These are phyloP conservation scores for Notoglanidium macrostoma DNA, from an alignment of 2,797 vertebrate species.

Conservation along the genomic window DNA sequence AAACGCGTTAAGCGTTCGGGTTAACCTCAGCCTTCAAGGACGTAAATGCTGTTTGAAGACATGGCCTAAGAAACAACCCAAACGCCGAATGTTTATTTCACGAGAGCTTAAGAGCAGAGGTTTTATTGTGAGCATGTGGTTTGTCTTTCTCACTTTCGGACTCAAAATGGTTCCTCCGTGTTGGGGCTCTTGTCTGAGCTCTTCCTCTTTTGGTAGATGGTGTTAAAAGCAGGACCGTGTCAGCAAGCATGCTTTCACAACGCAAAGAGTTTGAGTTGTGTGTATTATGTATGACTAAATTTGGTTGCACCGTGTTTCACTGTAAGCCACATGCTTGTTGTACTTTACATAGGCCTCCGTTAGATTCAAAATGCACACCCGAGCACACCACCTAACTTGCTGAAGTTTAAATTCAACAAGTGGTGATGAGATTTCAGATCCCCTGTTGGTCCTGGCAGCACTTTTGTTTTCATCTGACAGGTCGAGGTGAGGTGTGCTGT, in stretches of 20 bases:
- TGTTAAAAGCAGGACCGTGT: neutral
- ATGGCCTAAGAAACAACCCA: neutral
- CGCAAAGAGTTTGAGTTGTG: neutral
- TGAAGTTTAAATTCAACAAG: neutral
- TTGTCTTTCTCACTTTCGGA: constrained; percentile 23
- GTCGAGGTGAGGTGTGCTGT: neutral
- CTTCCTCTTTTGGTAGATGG: constrained; percentile 32
- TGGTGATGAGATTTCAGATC: neutral
- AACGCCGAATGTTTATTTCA: constrained; percentile 20
- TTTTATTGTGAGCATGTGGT: neutral
- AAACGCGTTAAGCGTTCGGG: constrained; percentile 11
- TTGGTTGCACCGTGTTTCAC: neutral
- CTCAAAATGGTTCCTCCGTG: constrained; percentile 25
- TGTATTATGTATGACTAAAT: constrained; percentile 3
- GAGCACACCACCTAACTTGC: neutral
- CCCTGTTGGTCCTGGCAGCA: neutral
- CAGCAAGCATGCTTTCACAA: neutral
- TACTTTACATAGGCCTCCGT: neutral
- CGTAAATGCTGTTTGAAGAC: neutral
- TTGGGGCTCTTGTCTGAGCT: neutral
- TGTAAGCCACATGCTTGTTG: neutral
- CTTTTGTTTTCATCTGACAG: neutral
- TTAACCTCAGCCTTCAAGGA: constrained; percentile 36
- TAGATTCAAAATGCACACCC: neutral
- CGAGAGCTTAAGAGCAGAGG: neutral